phyloP scores from a whole-genome alignment of 1,140 invertebrate genomes.

The Maniola jurtina region DNA sequence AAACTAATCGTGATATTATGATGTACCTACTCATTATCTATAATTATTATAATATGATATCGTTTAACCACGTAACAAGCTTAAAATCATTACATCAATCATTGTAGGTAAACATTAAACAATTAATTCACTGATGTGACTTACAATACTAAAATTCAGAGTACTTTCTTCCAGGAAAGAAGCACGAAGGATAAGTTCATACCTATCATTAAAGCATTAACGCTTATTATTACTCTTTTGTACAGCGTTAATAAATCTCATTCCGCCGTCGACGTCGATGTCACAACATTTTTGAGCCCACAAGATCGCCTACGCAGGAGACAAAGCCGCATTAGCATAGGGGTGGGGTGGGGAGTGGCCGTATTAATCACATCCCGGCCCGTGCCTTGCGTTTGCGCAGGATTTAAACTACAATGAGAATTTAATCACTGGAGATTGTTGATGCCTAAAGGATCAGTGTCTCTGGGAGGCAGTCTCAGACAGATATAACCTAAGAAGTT shows the following conservation, averaged over 20 bases:
- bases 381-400: conserved; percentile 37
- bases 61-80: too few relatives aligned
- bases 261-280: conserved; percentile 41
- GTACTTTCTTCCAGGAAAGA: too few relatives aligned
- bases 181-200: too few relatives aligned
- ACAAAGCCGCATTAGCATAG: conserved; percentile 66
- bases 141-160: too few relatives aligned
- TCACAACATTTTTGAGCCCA: conserved; percentile 55
- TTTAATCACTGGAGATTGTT: not conserved
- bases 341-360: conserved; percentile 54
- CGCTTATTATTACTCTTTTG: not conserved
- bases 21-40: too few relatives aligned
- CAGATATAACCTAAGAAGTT: not conserved
- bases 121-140: too few relatives aligned
- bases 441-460: conserved; percentile 11
- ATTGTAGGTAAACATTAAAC: too few relatives aligned
- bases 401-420: not conserved
- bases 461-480: conserved; percentile 14
- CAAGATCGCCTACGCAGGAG: conserved; percentile 63
- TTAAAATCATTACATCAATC: too few relatives aligned
- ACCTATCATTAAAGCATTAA: too few relatives aligned
- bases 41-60: too few relatives aligned
- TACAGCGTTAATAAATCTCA: conserved; percentile 16
- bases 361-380: conserved; percentile 60
- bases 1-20: too few relatives aligned